These are phyloP conservation scores for Dicyrtoma fusca DNA, from an alignment of 2,888 invertebrate genomes.

Conservation along the genomic window DNA sequence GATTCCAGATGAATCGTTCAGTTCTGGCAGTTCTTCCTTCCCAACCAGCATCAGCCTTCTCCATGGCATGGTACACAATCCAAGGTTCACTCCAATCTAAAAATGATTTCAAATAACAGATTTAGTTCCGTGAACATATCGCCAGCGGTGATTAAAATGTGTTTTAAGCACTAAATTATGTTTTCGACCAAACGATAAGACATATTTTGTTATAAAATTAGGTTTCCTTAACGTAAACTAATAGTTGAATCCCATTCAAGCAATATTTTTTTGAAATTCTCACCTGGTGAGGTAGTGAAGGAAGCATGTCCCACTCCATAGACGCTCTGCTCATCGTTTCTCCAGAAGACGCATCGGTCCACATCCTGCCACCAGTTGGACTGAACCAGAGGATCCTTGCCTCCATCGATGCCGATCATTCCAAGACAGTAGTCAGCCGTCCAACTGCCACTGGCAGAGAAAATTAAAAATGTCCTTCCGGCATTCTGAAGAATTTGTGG, in stretches of 20 bases:
- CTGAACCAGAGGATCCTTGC: constrained; percentile 47
- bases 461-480: constrained; percentile 50
- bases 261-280: too few relatives aligned
- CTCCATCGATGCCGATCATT: constrained; percentile 52
- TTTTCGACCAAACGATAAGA: too few relatives aligned
- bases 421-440: constrained; percentile 52
- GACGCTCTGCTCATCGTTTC: constrained; percentile 51
- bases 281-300: constrained; percentile 48
- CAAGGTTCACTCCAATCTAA: constrained; percentile 50
- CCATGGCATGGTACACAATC: constrained; percentile 56
- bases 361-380: constrained; percentile 49
- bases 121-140: too few relatives aligned
- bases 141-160: too few relatives aligned
- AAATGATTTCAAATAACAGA: too few relatives aligned
- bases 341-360: constrained; percentile 47
- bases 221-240: too few relatives aligned
- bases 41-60: constrained; percentile 48
- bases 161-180: too few relatives aligned
- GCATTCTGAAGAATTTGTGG: constrained; percentile 50
- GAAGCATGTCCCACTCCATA: constrained; percentile 55
- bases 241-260: too few relatives aligned
- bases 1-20: constrained; percentile 43
- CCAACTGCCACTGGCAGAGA: constrained; percentile 53
- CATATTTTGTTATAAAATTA: too few relatives aligned
- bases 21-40: constrained; percentile 50